Base-by-base conservation (phyloP, 1,140 invertebrate species). In the Matsumurasca onukii region DNA sequence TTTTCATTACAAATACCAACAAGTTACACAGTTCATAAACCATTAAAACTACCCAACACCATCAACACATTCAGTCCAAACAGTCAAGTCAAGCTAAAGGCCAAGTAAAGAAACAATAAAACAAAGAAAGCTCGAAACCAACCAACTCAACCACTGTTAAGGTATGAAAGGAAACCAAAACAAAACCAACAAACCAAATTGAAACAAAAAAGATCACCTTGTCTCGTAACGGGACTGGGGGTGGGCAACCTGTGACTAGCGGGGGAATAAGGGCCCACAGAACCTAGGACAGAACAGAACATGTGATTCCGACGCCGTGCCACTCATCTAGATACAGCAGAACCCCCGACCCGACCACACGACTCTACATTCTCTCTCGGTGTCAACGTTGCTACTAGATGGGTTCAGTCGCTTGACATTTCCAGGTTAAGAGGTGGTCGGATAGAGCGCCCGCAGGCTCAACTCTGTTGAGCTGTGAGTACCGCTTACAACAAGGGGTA, bases 191-290 rank as follows among this genome's bases (percentile, higher is more conserved):
- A 29, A 66, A 68, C 34, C 17, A 59, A 57, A 34, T 31, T 62
- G 31, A 51, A 66, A n/a, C n/a, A 48, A 51, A 66, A 66, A 66
- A 48, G 71, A 67, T 73, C 72, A 74, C 73, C 73, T 74, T 74
- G 73, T 73, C 73, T 68, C 69, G 73, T 73, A 69, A 74, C 73
- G 68, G 73, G 73, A 74, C 73, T 74, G 63, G 73, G 73, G 69
- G 73, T 74, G 67, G 73, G 73, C 73, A 74, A 73, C 73, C 73
- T 66, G 76, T 81, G 81, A 75, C 80, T 81, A 74, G 81, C 80
- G 65, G 81, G 81, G 72, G 81, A 82, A 76, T 81, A 82, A 74
- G 81, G 80, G 72, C 81, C 81, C 77, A 80, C 78, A 72, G 81
- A 81, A 77, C 81, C 80, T 82, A 76, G 74, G 75, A 75, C 75